Conservation (phyloP, 2,113 vertebrate genomes). For the Scortum barcoo region DNA sequence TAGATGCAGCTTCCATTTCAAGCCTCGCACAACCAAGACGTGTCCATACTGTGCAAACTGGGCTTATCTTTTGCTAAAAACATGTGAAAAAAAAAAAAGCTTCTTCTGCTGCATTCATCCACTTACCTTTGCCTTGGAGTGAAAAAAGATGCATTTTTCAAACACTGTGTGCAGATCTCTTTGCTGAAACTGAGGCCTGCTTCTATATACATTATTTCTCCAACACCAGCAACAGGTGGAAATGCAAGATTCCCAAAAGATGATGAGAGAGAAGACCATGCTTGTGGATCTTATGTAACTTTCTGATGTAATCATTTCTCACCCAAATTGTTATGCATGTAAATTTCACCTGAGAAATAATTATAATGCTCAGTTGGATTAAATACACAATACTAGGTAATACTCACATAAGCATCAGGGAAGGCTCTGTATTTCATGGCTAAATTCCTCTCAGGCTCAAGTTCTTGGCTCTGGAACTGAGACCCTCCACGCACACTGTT, state of each 20-base stretch:
- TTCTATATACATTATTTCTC: neutral
- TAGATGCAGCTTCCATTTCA: neutral
- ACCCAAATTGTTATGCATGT: neutral
- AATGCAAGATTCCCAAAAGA: neutral
- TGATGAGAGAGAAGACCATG: too few relatives aligned
- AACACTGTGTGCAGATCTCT: neutral
- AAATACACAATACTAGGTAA: neutral
- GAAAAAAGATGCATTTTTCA: neutral
- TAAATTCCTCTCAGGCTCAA: conserved; percentile 51
- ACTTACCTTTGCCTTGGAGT: neutral
- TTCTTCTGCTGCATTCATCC: neutral
- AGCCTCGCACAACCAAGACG: neutral
- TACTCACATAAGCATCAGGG: conserved; percentile 87
- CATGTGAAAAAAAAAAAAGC: neutral
- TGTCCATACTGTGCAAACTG: neutral
- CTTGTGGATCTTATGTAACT: neutral
- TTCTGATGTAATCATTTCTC: neutral
- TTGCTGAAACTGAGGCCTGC: neutral
- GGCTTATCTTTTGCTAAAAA: neutral
- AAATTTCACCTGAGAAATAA: neutral
- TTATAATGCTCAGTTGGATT: neutral
- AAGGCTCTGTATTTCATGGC: conserved; percentile 74
- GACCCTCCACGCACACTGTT: conserved; percentile 34
- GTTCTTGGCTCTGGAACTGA: conserved; percentile 59
- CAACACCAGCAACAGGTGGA: neutral